Percentiles rank a stretch among this genome's conserved stretches.
Conservation (phyloP, 2,113 vertebrate species). For the Megaleporinus macrocephalus region DNA sequence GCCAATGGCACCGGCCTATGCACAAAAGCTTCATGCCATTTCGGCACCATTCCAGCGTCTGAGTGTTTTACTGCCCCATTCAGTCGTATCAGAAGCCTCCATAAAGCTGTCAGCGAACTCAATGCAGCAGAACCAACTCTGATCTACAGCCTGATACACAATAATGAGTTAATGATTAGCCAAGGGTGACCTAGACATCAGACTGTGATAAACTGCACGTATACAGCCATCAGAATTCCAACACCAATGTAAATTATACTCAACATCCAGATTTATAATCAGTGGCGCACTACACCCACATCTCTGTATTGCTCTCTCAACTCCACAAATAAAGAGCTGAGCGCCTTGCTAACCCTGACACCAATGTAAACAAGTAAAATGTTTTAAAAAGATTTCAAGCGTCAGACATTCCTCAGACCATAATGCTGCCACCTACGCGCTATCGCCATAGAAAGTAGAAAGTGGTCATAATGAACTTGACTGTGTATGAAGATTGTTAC, state of each 20-base stretch:
- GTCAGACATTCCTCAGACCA: no score
- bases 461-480: no score
- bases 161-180: constrained; percentile 59
- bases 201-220: constrained; percentile 36
- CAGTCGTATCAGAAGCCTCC: constrained; percentile 43
- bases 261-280: constrained; percentile 49
- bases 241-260: constrained; percentile 32
- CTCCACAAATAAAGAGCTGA: constrained; percentile 32
- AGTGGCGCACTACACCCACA: constrained; percentile 16
- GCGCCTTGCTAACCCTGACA: neutral
- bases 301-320: constrained; percentile 4
- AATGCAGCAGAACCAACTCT: constrained; percentile 32
- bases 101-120: constrained; percentile 53
- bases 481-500: no score
- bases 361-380: constrained; percentile 34
- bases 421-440: no score
- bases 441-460: no score
- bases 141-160: constrained; percentile 46
- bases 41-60: constrained; percentile 28
- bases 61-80: constrained; percentile 49
- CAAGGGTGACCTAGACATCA: constrained; percentile 36
- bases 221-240: constrained; percentile 5
- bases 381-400: neutral
- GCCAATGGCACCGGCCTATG: constrained; percentile 9
- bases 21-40: constrained; percentile 33